Evolutionary conservation across 2,797 vertebrate genomes (phyloP), one percentile per base, ranked within the genome.

Genomic region (Merluccius polli): DNA sequence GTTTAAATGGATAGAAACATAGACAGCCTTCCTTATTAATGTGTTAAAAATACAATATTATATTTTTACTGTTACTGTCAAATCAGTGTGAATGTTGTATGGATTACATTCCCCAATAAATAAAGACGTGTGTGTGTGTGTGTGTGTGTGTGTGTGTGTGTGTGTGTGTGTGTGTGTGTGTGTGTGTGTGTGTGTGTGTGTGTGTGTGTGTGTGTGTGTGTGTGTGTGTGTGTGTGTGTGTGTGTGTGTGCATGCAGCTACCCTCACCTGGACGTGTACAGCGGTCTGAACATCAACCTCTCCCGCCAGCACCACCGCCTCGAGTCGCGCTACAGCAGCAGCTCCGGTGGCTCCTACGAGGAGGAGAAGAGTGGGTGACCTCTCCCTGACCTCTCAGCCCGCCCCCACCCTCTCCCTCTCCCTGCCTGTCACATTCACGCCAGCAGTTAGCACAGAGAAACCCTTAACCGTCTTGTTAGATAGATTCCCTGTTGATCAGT

Each of bases 321-420:
- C 81, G 98, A 99, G 77, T 99, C 98, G 73, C 96, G 98, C 73
- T 99, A 99, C 91, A 99, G 98, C 89, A 99, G 97, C 95, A 99
- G 98, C 91, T 99, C 98, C 44, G 98, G 98, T 87, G 98, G 98
- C 76, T 99, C 98, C n/a, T 99, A 99, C 0, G 98, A 99, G 88
- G 98, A 99, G 82, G 98, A 99, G 88, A 99, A 99, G 93, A 95
- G 98, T 99, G 94, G 91, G 90, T 36, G 13, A 21, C 70, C 70
- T 71, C 30, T 35, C 30, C 36, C 30, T 33, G 70, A 24, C 27
- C 30, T 52, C 44, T 41, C 7, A 29, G 5, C n/a, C 1, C 29
- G 2, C n/a, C 21, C 15, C 33, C 35, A 3, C 4, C 33, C n/a
- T n/a, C n/a, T 11, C 35, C n/a, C n/a, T n/a, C 12, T 11, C 24